phyloP scores from a whole-genome alignment of 2,113 vertebrate species.

The Perccottus glenii region DNA sequence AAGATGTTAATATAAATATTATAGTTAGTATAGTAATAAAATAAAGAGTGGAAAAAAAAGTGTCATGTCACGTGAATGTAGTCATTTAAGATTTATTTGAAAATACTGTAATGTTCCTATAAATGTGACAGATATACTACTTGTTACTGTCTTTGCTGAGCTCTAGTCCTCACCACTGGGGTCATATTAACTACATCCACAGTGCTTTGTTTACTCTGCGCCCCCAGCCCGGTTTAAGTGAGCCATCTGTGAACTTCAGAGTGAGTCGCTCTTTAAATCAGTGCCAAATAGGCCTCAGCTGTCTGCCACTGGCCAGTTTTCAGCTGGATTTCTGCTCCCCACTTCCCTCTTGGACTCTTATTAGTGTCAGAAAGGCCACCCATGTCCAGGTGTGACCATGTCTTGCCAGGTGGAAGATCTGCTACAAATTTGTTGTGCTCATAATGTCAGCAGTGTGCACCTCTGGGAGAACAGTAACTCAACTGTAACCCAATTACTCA shows the following conservation, averaged over 20 bases:
- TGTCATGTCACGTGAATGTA: too few relatives aligned
- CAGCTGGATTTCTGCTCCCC: constrained; percentile 51
- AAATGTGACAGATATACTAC: not conserved
- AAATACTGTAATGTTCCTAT: too few relatives aligned
- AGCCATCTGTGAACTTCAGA: constrained; percentile 66
- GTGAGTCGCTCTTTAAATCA: constrained; percentile 43
- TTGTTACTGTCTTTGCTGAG: not conserved
- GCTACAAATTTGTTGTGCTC: constrained; percentile 65
- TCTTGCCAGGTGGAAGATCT: constrained; percentile 60
- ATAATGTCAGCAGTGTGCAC: constrained; percentile 30
- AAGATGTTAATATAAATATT: too few relatives aligned
- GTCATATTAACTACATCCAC: constrained; percentile 41
- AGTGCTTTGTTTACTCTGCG: constrained; percentile 60
- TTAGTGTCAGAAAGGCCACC: constrained; percentile 70
- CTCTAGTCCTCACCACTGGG: constrained; percentile 12
- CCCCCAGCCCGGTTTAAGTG: constrained; percentile 30
- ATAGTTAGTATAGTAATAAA: too few relatives aligned
- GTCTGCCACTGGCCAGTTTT: constrained; percentile 59
- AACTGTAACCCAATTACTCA: constrained; percentile 44
- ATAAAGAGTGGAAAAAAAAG: too few relatives aligned
- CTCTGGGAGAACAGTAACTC: constrained; percentile 14
- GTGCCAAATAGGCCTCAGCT: constrained; percentile 68
- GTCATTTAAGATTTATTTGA: too few relatives aligned
- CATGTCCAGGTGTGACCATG: constrained; percentile 57
- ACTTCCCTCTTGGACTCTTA: constrained; percentile 49